A percentile compares a stretch with the other conserved stretches of the same genome.
phyloP scores from a whole-genome alignment of 2,797 vertebrate species.

The Propithecus deckenii region DNA sequence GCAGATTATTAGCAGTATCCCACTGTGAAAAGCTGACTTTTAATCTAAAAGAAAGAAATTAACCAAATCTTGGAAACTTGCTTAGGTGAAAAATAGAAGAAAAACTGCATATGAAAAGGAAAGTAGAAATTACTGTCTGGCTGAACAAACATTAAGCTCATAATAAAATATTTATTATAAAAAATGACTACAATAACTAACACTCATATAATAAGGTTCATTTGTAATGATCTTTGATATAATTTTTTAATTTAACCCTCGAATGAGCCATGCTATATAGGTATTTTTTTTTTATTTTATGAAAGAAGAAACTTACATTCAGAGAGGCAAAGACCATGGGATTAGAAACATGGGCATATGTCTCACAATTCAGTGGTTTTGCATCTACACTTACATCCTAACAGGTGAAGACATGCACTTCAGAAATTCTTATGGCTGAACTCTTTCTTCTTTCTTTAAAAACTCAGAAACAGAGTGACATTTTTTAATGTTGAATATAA shows the following conservation, averaged over 20 bases:
- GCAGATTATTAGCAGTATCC: neutral
- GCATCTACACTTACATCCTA: neutral
- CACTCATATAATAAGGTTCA: neutral
- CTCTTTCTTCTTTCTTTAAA: neutral
- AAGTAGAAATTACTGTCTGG: neutral
- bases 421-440: neutral
- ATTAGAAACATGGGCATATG: neutral
- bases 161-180: slow-evolving; percentile 31
- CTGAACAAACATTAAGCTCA: slow-evolving; percentile 40
- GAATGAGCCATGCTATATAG: neutral
- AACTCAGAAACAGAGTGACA: neutral
- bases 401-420: neutral
- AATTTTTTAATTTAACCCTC: neutral
- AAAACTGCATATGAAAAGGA: neutral
- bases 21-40: neutral
- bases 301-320: neutral
- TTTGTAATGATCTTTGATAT: neutral
- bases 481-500: slow-evolving; percentile 9
- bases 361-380: neutral
- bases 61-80: neutral
- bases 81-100: neutral
- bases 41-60: neutral
- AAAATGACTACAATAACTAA: slow-evolving; percentile 24
- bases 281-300: neutral
- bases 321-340: neutral